A percentile compares a stretch with the other conserved stretches of the same genome.
phyloP scores from a whole-genome alignment of 2,888 invertebrate genomes.

The Timema cristinae region DNA sequence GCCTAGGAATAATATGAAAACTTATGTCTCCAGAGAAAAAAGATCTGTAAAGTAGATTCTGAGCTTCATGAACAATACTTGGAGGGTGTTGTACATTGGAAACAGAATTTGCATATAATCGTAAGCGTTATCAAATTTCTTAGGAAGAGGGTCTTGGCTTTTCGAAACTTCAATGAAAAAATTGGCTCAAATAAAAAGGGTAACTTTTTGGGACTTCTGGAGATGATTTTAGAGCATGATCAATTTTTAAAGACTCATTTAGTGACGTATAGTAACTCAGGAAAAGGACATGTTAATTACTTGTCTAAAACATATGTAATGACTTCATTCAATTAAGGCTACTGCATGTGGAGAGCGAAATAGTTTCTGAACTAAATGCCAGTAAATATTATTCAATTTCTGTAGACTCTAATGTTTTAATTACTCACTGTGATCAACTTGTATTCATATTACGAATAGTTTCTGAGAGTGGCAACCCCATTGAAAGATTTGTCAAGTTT shows the following conservation, averaged over 20 bases:
- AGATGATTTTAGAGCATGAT: neutral
- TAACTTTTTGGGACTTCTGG: constrained; percentile 2
- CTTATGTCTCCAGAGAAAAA: neutral
- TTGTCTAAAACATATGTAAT: neutral
- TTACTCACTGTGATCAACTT: constrained; percentile 5
- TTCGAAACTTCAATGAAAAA: neutral
- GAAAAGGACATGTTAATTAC: neutral
- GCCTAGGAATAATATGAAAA: neutral
- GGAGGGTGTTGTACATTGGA: neutral
- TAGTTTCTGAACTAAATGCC: neutral
- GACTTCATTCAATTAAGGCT: neutral
- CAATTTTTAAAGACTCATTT: neutral
- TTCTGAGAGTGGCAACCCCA: neutral
- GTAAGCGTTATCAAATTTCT: neutral
- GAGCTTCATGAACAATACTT: constrained; percentile 5
- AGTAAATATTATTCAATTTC: constrained; percentile 7
- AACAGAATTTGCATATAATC: neutral
- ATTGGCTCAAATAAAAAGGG: neutral
- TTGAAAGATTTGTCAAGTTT: neutral
- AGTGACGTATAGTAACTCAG: neutral
- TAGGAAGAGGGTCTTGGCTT: neutral
- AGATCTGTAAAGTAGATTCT: constrained; percentile 2
- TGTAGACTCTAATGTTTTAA: neutral
- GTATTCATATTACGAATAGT: neutral
- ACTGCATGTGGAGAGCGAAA: neutral